Percentiles rank a stretch among this genome's conserved stretches.
Conservation (phyloP, 1,140 invertebrate species). For the Holcopasites calliopsidis region DNA sequence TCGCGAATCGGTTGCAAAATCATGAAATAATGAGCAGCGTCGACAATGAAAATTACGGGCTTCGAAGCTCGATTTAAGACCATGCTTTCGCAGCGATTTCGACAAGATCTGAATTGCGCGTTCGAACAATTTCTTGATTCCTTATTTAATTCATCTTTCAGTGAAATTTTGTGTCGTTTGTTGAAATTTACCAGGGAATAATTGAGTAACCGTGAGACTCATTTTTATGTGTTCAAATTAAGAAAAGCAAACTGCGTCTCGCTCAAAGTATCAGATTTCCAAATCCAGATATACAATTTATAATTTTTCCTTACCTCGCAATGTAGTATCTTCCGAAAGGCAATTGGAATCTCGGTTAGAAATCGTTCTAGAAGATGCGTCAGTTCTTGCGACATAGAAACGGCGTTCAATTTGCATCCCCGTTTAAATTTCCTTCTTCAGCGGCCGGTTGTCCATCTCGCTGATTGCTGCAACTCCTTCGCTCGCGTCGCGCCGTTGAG, state of each 20-base stretch:
- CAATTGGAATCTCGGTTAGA: background rate
- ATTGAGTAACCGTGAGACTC: no score
- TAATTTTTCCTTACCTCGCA: no score
- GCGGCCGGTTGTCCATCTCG: constrained; percentile 14
- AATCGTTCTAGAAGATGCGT: constrained; percentile 5
- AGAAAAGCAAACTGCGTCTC: no score
- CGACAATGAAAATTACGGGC: constrained; percentile 47
- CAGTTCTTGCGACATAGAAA: constrained; percentile 8
- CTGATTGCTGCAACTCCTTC: constrained; percentile 28
- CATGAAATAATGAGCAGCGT: constrained; percentile 44
- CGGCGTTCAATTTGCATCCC: constrained; percentile 22
- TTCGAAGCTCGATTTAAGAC: constrained; percentile 41
- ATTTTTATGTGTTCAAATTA: background rate
- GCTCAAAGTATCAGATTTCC: no score
- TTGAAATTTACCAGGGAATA: no score
- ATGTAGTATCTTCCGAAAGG: no score
- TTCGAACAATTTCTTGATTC: constrained; percentile 14
- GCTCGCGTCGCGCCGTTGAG: constrained; percentile 15
- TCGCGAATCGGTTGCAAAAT: constrained; percentile 49
- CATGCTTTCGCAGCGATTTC: background rate
- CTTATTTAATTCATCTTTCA: background rate
- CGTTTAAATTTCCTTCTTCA: constrained; percentile 32
- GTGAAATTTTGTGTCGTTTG: background rate
- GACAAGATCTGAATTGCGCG: constrained; percentile 44
- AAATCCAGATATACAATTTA: no score